Evolutionary conservation across 2,113 vertebrate genomes (phyloP), one percentile per base, ranked within the genome.

Genomic region (Thamnaconus septentrionalis): DNA sequence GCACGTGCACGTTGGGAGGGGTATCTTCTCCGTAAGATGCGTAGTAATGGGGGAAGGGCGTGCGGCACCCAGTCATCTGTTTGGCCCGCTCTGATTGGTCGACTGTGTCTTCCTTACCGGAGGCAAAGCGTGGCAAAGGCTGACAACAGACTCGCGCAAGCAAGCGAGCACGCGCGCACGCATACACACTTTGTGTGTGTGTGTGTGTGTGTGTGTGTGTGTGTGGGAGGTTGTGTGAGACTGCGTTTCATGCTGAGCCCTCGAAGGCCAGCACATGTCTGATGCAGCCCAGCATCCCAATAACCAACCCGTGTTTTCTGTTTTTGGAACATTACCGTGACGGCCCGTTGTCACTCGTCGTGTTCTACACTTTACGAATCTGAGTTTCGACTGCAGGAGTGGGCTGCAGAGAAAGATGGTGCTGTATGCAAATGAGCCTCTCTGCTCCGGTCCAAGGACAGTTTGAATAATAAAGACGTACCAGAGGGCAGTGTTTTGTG

Each of bases 41-140:
- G 80, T 79, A 73, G 76, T 79, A 76, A 49, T 68, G 76, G 80
- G 70, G 87, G 85, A 84, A 61, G 77, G 72, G 71, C 70, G 65
- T 50, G 61, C 70, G 67, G 72, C 75, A 61, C 44, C 53, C 66
- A 71, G 75, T 75, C 75, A 68, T 64, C 61, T 3, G 39, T 61
- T 78, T 66, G 68, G 62, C 53, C 3, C 18, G 64, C 71, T 81
- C 73, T 60, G 71, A 89, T 85, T 90, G 87, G 88, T 39, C 5
- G 44, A 68, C 42, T 3, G 4, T 42, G 54, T 72, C 71, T 71
- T 67, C 48, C 57, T 61, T 73, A 72, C 76, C 57, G 67, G 59
- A 82, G 80, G 72, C 78, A 70, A 81, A 71, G 69, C 55, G 69
- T 77, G 51, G 57, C 51, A 79, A 83, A 71, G 62, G 78, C 75